Base-by-base conservation (phyloP, 2,888 invertebrate genomes). In the Tinea semifulvella region DNA sequence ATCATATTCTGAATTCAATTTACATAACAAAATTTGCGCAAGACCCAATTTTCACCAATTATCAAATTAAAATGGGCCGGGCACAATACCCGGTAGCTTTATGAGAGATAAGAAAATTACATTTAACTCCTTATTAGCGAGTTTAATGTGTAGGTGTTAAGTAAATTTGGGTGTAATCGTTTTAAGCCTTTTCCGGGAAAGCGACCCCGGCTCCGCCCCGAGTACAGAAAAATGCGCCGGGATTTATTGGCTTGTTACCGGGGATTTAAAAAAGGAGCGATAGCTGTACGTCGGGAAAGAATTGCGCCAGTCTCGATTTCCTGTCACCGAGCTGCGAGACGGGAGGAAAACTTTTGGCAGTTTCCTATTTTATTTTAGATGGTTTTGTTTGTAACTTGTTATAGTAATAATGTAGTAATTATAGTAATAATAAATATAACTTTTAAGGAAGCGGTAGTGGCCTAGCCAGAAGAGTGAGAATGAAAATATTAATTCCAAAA, bases 241-340 rank as follows among this genome's bases (percentile, higher is more conserved):
- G 76, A 75, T 79, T 76, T 80, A 82, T 81, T 81, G 81, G 81
- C 81, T 80, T 81, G 80, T 82, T 81, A 72, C 74, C 65, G 67
- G 51, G 52, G 68, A 74, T 70, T 79, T 80, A 73, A 77, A 75
- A 76, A 75, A 74, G 69, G 65, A 66, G 61, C 63, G 62, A 56
- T 54, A 48, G 60, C 59, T 40, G 64, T 66, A 65, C 69, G 66
- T 63, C 62, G 60, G 60, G 57, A 56, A 52, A 54, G 66, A 73
- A 72, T 75, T 76, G 74, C 60, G 61, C 51, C 52, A 51, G 46
- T 51, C 50, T 56, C 56, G 55, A 11, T 40, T 22, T 40, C 40
- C 40, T 22, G 40, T 40, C 40, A 40, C 40, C 40, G 31, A 31
- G 19, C 40, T 3, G 22, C 40, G 40, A 22, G 22, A 22, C 40